Conservation (phyloP, 2,888 invertebrate genomes). For the Lysandra coridon region DNA sequence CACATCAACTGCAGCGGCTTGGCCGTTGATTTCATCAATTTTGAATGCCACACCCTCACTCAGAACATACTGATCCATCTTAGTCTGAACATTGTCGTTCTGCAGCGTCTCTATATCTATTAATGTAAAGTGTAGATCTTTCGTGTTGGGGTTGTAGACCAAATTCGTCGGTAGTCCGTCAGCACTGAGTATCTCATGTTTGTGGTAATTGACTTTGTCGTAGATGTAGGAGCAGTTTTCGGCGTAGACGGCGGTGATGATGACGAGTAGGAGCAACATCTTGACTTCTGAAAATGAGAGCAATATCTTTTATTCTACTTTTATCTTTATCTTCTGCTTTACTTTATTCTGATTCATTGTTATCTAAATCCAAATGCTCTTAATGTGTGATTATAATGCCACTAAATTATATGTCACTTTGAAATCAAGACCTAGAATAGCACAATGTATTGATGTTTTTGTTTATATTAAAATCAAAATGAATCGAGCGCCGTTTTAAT, state of each 20-base stretch:
- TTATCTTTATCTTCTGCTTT: too few species aligned
- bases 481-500: too few species aligned
- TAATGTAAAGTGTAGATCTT: slow-evolving; percentile 65
- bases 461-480: too few species aligned
- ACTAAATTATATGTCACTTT: too few species aligned
- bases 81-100: slow-evolving; percentile 67
- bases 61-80: slow-evolving; percentile 71
- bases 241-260: slow-evolving; percentile 51
- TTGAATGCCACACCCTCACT: slow-evolving; percentile 58
- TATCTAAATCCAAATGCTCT: too few species aligned
- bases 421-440: too few species aligned
- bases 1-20: slow-evolving; percentile 64
- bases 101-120: slow-evolving; percentile 67
- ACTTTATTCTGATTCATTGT: too few species aligned
- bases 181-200: slow-evolving; percentile 59
- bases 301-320: not conserved
- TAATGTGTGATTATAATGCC: too few species aligned
- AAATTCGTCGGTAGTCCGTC: slow-evolving; percentile 71
- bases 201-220: slow-evolving; percentile 53
- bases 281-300: slow-evolving; percentile 36
- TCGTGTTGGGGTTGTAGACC: slow-evolving; percentile 55
- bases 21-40: slow-evolving; percentile 65
- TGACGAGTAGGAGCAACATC: slow-evolving; percentile 57
- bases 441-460: too few species aligned
- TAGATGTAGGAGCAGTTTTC: slow-evolving; percentile 59